phyloP scores from a whole-genome alignment of 2,888 invertebrate genomes.

The Pristionchus maxplancki region DNA sequence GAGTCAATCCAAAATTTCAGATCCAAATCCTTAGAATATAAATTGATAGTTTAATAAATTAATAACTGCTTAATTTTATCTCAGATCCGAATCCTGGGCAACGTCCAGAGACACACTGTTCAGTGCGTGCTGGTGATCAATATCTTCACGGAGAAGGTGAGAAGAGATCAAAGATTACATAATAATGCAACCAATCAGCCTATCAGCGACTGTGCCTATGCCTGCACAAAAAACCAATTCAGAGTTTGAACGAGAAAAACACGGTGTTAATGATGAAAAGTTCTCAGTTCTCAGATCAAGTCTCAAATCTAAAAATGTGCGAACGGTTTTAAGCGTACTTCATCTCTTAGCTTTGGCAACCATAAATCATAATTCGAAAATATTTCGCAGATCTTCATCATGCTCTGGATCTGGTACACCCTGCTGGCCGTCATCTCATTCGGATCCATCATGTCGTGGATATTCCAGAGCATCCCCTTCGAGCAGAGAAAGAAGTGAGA shows the following conservation, averaged over 20 bases:
- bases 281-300: too few species aligned
- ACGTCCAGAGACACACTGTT: constrained; percentile 77
- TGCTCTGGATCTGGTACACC: constrained; percentile 77
- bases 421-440: constrained; percentile 66
- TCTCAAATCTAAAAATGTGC: too few species aligned
- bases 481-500: constrained; percentile 67
- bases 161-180: background rate
- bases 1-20: too few species aligned
- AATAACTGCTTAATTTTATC: too few species aligned
- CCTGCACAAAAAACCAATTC: too few species aligned
- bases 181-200: too few species aligned
- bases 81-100: constrained; percentile 71
- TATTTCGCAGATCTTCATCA: constrained; percentile 73
- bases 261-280: too few species aligned
- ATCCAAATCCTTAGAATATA: too few species aligned
- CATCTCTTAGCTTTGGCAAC: too few species aligned
- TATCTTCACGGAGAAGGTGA: constrained; percentile 77
- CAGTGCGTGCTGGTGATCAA: constrained; percentile 78
- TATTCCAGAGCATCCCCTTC: constrained; percentile 69
- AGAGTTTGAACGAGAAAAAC: too few species aligned
- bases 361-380: background rate
- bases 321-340: too few species aligned
- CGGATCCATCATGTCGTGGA: constrained; percentile 71
- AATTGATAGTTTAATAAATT: background rate
- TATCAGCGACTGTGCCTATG: too few species aligned